Conservation (phyloP, 2,113 vertebrate species). For the Heterotis niloticus region DNA sequence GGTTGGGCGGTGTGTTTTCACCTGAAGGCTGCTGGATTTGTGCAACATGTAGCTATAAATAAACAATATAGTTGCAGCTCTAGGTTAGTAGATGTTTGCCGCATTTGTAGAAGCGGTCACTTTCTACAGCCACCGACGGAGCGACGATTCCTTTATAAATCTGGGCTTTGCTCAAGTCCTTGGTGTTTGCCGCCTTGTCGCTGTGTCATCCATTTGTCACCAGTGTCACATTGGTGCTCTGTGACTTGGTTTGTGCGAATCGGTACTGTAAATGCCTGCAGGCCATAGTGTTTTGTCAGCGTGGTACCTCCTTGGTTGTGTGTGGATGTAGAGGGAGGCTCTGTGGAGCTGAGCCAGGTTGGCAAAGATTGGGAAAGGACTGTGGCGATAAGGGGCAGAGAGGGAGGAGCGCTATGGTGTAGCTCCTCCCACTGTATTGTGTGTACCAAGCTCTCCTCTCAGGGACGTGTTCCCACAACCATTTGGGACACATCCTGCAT, state of each 20-base stretch:
- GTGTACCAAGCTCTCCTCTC: neutral
- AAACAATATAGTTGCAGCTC: no score
- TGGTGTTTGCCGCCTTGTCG: neutral
- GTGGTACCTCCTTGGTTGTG: neutral
- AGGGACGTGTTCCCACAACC: neutral
- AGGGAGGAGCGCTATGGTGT: neutral
- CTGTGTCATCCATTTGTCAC: neutral
- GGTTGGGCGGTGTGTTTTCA: no score
- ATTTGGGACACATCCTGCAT: neutral
- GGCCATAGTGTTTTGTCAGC: neutral
- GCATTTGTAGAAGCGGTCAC: no score
- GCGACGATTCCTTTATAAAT: no score
- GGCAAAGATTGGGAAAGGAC: neutral
- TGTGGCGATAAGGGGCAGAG: neutral
- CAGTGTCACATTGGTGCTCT: neutral
- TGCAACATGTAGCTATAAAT: no score
- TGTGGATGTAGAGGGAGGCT: neutral
- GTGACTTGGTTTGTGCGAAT: neutral
- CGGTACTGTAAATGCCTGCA: neutral
- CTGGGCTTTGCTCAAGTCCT: neutral
- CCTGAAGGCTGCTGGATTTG: no score
- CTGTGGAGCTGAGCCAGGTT: neutral
- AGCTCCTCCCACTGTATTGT: neutral
- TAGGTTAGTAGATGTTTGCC: no score
- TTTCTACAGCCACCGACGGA: no score